These are phyloP conservation scores for Autographa gamma DNA, from an alignment of 2,888 invertebrate species.

Conservation along the genomic window DNA sequence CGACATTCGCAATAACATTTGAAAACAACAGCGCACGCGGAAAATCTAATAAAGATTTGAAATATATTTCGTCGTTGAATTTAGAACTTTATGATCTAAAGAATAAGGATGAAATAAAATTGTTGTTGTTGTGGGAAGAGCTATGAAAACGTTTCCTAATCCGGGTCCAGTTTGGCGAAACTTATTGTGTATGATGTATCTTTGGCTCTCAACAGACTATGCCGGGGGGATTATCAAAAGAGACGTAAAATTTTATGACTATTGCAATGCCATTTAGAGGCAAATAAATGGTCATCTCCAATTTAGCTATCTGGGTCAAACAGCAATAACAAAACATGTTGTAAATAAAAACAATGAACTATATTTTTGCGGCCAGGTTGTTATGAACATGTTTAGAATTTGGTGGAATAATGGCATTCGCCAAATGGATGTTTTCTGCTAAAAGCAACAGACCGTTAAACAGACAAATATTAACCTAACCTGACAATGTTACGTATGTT, in stretches of 20 bases:
- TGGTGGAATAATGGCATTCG: not conserved
- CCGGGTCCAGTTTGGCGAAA: conserved; percentile 28
- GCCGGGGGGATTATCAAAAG: not conserved
- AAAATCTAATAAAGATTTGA: conserved; percentile 51
- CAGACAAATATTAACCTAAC: no score
- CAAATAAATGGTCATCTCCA: conserved; percentile 5
- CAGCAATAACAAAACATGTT: conserved; percentile 2
- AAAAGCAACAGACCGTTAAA: no score
- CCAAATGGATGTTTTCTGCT: no score
- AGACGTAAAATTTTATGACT: conserved; percentile 16
- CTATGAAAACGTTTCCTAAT: conserved; percentile 35
- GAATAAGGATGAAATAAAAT: conserved; percentile 18
- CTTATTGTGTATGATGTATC: conserved; percentile 32
- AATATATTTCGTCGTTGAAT: conserved; percentile 9
- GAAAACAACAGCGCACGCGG: conserved; percentile 43
- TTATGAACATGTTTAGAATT: not conserved
- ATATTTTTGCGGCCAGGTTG: not conserved
- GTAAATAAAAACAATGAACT: conserved; percentile 9
- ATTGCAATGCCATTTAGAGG: conserved; percentile 8
- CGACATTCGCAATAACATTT: conserved; percentile 53
- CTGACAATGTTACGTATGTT: no score
- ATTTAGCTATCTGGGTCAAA: conserved; percentile 1
- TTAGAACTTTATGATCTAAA: conserved; percentile 8
- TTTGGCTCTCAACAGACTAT: conserved; percentile 22
- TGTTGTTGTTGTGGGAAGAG: conserved; percentile 18